Base-by-base conservation (phyloP, 1,140 invertebrate species). In the Trichonephila clavata region DNA sequence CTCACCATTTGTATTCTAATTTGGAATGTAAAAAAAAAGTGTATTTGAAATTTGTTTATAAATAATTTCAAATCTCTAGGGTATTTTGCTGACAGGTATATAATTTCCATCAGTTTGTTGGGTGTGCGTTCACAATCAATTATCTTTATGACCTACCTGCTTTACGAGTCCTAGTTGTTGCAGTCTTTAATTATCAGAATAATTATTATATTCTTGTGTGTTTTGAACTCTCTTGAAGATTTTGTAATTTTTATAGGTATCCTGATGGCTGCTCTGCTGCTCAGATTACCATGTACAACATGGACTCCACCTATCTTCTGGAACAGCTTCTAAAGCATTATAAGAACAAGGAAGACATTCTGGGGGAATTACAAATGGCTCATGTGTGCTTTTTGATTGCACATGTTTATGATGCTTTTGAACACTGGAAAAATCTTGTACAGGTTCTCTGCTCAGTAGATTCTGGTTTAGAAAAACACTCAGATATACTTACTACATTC, bases 311-410 rank as follows among this genome's bases (percentile, higher is more conserved):
- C 87, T 98, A 97, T 95, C 96, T 97, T 13, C 96, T 99, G 16
- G 97, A 98, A 94, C 95, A 96, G 3, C 95, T 98, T 92, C 95
- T 98, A 7, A 95, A 96, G n/a, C 96, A 96, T 92, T 97, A 97
- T 95, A 96, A 96, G 94, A 96, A 93, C 6, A 24, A 68, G 32
- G 93, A 94, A 68, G 91, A 94, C 43, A 81, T 95, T 10, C 68
- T 99, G 60, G 98, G 98, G 14, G 99, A 99, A 96, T 94, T 99
- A 39, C 98, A 99, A 96, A 97, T 99, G 95, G 96, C 98, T 5
- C 99, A 99, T 95, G 95, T 99, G 0, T 98, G 98, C 95, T 99
- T 99, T 95, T 96, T 99, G 4, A 97, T 98, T 93, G 99, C 98
- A 6, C 98, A 99, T 95, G 98, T 98, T 90, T 97, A 98, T 77